Evolutionary conservation across 2,888 invertebrate species (phyloP), one percentile per base, ranked within the genome.

Genomic region (Drosophila mimica): DNA sequence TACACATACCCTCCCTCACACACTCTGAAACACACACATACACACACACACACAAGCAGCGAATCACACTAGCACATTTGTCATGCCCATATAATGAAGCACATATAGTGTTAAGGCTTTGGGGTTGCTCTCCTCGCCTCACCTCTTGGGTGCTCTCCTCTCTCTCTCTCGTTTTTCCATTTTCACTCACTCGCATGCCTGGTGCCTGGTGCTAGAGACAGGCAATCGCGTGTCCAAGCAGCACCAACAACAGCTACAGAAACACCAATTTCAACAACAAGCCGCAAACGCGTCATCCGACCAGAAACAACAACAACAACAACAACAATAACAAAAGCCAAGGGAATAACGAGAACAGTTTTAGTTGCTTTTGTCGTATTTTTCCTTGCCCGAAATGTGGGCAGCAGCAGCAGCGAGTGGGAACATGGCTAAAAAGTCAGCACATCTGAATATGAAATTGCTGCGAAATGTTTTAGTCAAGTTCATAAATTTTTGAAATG

Each of bases 81-180:
- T 79, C 79, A 79, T 87, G 75, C 70, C 63, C 83, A 87, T 56
- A 43, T 84, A 82, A 84, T 84, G 82, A 80, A 84, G 88, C 84
- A 82, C 67, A 78, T 80, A 82, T 64, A 75, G 68, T 57, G 54
- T 52, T 67, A 69, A 74, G 71, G 69, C 56, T 67, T 64, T 68
- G 59, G 78, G 78, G 79, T 83, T 85, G 86, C 70, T 73, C 78
- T 74, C 20, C 70, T 28, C 46, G 34, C 25, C 36, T 9, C 56
- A n/a, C 25, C 25, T 30, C 40, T 31, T 28, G 7, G 9, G 54
- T 17, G 20, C 53, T 43, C 52, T 13, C 34, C 20, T 36, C 54
- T 11, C 28, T 38, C 40, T 49, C 15, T 28, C 17, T 40, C 36
- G 30, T 33, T 64, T 59, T 60, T 20, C 66, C 9, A 40, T 30